These are phyloP conservation scores for Bradypus variegatus DNA, from an alignment of 2,797 vertebrate genomes.

Conservation along the genomic window DNA sequence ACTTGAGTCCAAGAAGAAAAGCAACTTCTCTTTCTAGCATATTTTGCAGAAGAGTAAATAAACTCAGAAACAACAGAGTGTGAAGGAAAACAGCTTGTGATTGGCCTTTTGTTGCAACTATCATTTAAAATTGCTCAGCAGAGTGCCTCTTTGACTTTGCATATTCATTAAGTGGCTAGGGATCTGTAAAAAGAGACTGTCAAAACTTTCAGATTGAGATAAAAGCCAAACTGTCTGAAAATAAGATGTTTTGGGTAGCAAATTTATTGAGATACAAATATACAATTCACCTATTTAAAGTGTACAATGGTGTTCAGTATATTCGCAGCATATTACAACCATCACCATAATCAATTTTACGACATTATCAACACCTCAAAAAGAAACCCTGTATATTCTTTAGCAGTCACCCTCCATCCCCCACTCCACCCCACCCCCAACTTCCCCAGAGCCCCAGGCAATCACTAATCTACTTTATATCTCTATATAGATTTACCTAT, in stretches of 20 bases:
- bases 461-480: no score
- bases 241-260: not conserved
- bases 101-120: not conserved
- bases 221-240: not conserved
- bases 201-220: not conserved
- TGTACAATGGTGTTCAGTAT: no score
- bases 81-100: not conserved
- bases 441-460: no score
- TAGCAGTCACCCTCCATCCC: no score
- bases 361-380: no score
- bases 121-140: not conserved
- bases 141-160: not conserved
- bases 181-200: not conserved
- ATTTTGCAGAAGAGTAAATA: not conserved
- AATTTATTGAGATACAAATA: not conserved
- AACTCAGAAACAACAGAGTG: not conserved
- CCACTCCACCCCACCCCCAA: no score
- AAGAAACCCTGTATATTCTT: no score
- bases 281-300: no score
- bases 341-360: no score
- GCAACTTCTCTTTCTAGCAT: not conserved
- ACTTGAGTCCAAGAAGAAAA: constrained; percentile 23
- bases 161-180: not conserved
- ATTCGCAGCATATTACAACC: no score
- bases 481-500: no score